phyloP scores from a whole-genome alignment of 92 coral and sea anemone species.

The Meandrina meandrites region DNA sequence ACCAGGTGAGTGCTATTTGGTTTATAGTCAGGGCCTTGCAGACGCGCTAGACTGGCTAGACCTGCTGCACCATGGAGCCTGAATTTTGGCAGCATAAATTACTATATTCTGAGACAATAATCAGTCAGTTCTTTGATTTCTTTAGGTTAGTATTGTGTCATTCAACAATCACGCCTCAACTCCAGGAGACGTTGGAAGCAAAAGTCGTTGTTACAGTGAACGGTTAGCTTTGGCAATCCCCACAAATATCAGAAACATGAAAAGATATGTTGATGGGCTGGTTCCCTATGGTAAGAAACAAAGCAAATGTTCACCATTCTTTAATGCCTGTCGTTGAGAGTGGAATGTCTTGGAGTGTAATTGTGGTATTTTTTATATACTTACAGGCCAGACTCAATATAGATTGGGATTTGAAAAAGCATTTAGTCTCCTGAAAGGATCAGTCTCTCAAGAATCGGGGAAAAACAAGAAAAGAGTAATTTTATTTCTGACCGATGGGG shows the following conservation, averaged over 20 bases:
- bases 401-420: conserved; percentile 42
- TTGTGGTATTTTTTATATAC: not conserved
- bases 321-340: not conserved
- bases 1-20: conserved; percentile 55
- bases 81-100: not conserved
- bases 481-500: conserved; percentile 64
- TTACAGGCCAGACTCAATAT: conserved; percentile 28
- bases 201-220: conserved; percentile 44
- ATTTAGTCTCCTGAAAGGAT: conserved; percentile 32
- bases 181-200: conserved; percentile 44
- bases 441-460: conserved; percentile 3
- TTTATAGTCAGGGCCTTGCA: too few species aligned
- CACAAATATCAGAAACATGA: conserved; percentile 49
- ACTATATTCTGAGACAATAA: too few species aligned
- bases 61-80: too few species aligned
- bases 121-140: not conserved
- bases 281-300: conserved; percentile 36
- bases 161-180: conserved; percentile 40
- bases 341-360: not conserved
- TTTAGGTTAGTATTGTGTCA: conserved; percentile 71
- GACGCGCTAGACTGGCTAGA: too few species aligned
- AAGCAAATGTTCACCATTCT: not conserved
- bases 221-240: conserved; percentile 55
- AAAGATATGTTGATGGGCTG: conserved; percentile 27
- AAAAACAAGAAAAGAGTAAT: conserved; percentile 33